Evolutionary conservation across 53 echinoderm and acorn worm genomes (phyloP).

Genomic region (Stichopus horrens): DNA sequence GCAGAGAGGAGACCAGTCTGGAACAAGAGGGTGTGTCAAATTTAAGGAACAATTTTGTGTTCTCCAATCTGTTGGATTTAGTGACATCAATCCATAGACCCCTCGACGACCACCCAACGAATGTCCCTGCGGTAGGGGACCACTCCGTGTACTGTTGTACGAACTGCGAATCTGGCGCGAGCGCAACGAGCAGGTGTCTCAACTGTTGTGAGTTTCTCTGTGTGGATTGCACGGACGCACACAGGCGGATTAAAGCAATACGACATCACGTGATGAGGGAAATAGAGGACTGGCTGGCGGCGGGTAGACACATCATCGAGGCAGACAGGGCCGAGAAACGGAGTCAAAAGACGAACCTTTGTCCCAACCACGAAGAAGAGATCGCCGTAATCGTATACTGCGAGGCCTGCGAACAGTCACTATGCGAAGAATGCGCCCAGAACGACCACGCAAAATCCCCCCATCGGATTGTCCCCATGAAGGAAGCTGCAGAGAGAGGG

Average conservation of each 20-base stretch:
- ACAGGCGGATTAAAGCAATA: conserved; percentile 78
- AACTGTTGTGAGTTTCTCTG: conserved; percentile 91
- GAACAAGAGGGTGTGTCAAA: conserved; percentile 79
- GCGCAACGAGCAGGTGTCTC: conserved; percentile 76
- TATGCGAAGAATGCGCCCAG: conserved; percentile 78
- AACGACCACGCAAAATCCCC: conserved; percentile 73
- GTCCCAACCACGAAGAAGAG: conserved; percentile 68
- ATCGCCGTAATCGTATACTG: conserved; percentile 62
- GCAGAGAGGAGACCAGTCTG: conserved; percentile 75
- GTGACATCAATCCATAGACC: conserved; percentile 86
- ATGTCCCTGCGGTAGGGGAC: conserved; percentile 49
- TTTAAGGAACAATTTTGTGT: conserved; percentile 84
- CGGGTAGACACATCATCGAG: conserved; percentile 67
- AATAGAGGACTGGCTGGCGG: conserved; percentile 80
- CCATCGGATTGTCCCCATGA: conserved; percentile 70
- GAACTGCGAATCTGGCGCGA: conserved; percentile 76
- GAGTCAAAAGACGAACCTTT: conserved; percentile 59
- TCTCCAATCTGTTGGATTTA: conserved; percentile 82
- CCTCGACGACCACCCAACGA: conserved; percentile 55
- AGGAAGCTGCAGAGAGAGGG: conserved; percentile 75
- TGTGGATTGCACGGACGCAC: conserved; percentile 79
- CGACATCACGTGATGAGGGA: conserved; percentile 90
- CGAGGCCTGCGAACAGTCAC: conserved; percentile 73
- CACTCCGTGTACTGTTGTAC: conserved; percentile 72
- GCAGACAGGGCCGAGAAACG: conserved; percentile 52